Base-by-base conservation (phyloP, 2,113 vertebrate species). In the Rhineura floridana region DNA sequence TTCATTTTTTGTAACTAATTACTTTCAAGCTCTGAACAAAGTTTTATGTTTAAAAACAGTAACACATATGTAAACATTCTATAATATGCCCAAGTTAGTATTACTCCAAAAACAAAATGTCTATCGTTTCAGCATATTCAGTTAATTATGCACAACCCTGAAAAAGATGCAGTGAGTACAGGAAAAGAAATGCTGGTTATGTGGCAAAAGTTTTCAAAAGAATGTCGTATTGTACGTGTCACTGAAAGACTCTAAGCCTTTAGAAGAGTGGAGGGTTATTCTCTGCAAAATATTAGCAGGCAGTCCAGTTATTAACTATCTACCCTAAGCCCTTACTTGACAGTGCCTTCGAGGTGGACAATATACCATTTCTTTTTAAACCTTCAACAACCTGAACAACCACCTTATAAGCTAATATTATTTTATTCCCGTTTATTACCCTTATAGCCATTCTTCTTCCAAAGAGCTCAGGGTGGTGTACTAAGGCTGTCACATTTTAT, bases 31-130 rank as follows among this genome's bases (percentile, higher is more conserved):
- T n/a, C n/a, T n/a, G n/a, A n/a, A n/a, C n/a, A n/a, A n/a, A n/a
- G n/a, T n/a, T n/a, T n/a, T n/a, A n/a, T n/a, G n/a, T 90, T 93
- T 88, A 50, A 88, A 90, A 92, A 91, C 42, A 48, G 85, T 86
- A 79, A 80, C 86, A 70, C 87, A 78, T 33, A 91, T 7, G 86
- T 67, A 83, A 89, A 10, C 33, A 88, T 17, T 65, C 70, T 87
- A 89, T 85, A 69, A 91, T 94, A 92, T 59, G 86, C 30, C n/a
- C n/a, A n/a, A 90, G 84, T 73, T 9, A 75, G 23, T 85, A 93
- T 84, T 83, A 91, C 91, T 79, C 4, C 87, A 72, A 39, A n/a
- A 92, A 90, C 81, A 1, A 44, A 92, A 85, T 93, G 67, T 86
- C 39, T 76, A 82, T 59, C 82, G 13, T 84, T 13, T 83, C 44